These are phyloP conservation scores for Gallinago solitaria DNA, from an alignment of 2,797 vertebrate species.

Conservation along the genomic window DNA sequence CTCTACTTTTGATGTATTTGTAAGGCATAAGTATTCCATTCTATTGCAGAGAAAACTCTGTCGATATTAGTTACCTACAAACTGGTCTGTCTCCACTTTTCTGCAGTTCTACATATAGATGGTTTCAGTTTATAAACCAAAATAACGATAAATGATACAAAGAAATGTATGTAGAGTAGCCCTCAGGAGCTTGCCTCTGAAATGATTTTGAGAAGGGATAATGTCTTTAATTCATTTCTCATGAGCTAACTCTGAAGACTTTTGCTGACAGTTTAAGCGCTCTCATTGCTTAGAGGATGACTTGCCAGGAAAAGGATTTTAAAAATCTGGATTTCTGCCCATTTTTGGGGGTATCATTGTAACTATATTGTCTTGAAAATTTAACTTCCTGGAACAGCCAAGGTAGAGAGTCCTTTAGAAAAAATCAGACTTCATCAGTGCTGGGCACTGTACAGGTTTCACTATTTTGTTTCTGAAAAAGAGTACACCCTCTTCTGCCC, in stretches of 20 bases:
- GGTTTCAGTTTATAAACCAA: background rate
- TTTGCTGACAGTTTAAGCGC: background rate
- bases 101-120: background rate
- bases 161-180: background rate
- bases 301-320: slow-evolving; percentile 37
- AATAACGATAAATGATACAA: background rate
- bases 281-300: background rate
- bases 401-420: background rate
- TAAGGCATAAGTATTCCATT: background rate
- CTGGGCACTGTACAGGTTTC: background rate
- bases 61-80: background rate
- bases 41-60: background rate
- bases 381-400: slow-evolving; percentile 15
- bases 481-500: background rate
- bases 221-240: background rate
- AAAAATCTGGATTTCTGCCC: slow-evolving; percentile 33
- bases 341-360: background rate
- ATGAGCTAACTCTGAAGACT: background rate
- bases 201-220: background rate
- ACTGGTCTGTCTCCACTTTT: background rate
- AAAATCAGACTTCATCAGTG: background rate
- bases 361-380: slow-evolving; percentile 14
- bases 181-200: background rate
- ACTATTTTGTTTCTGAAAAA: slow-evolving; percentile 33
- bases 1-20: background rate